These are phyloP conservation scores for Stichopus chloronotus DNA, from an alignment of 35 echinoderm and acorn worm genomes.

Conservation along the genomic window DNA sequence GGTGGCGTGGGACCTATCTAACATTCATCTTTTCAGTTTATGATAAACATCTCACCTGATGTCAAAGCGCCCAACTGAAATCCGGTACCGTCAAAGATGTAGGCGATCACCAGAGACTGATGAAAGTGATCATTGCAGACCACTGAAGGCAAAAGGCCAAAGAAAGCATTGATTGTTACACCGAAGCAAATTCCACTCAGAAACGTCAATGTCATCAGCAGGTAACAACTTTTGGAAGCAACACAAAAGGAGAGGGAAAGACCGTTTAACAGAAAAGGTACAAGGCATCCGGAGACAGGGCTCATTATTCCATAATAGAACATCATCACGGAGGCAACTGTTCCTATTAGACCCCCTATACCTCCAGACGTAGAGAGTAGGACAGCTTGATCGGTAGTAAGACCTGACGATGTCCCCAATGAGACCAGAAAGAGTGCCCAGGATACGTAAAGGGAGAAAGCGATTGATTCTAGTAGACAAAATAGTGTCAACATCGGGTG, in stretches of 20 bases:
- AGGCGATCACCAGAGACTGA: background rate
- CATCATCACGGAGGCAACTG: background rate
- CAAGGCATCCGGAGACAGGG: background rate
- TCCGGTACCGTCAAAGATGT: background rate
- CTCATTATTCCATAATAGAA: background rate
- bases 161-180: background rate
- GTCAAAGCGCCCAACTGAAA: background rate
- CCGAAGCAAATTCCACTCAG: background rate
- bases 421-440: slow-evolving; percentile 20
- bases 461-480: background rate
- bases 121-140: background rate
- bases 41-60: background rate
- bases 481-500: background rate
- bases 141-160: background rate
- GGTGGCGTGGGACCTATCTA: too few relatives aligned
- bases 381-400: background rate
- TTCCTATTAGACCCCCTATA: background rate
- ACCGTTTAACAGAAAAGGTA: background rate
- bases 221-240: background rate
- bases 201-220: background rate
- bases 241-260: background rate
- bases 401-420: background rate
- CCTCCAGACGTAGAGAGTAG: background rate
- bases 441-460: background rate
- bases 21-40: too few relatives aligned